These are phyloP conservation scores for Oreotrochilus melanogaster DNA, from an alignment of 2,113 vertebrate genomes.

Conservation along the genomic window DNA sequence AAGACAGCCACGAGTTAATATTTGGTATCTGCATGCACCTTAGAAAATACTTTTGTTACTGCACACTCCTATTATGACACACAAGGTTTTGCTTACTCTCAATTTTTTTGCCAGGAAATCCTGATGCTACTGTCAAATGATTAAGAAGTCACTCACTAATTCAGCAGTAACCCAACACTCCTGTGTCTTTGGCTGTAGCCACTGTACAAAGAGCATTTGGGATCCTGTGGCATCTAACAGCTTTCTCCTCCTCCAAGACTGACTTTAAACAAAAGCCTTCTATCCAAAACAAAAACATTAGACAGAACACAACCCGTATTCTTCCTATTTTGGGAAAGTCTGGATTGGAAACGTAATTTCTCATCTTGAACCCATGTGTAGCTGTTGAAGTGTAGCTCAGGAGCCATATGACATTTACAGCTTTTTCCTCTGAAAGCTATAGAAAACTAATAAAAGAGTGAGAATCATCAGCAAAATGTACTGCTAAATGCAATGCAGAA, in stretches of 20 bases:
- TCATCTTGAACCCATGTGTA: conserved; percentile 53
- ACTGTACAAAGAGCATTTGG: neutral
- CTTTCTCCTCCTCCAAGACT: conserved; percentile 1
- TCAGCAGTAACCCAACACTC: neutral
- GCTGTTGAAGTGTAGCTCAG: neutral
- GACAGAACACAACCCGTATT: conserved; percentile 21
- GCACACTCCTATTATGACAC: neutral
- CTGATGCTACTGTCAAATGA: neutral
- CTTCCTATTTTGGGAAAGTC: conserved; percentile 39
- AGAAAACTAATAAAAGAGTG: conserved; percentile 8
- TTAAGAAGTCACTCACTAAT: neutral
- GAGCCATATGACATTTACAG: conserved; percentile 20
- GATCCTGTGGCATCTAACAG: conserved; percentile 9
- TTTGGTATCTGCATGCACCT: neutral
- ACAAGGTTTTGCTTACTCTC: neutral
- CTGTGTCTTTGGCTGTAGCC: neutral
- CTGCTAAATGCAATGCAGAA: neutral
- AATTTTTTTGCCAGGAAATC: neutral
- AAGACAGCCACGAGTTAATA: neutral
- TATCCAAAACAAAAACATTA: neutral
- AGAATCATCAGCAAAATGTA: neutral
- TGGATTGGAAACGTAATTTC: neutral
- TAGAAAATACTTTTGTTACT: neutral
- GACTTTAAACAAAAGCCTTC: conserved; percentile 26
- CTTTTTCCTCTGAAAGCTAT: neutral